Base-by-base conservation (phyloP, 2,797 vertebrate genomes). In the Lithobates sylvaticus region DNA sequence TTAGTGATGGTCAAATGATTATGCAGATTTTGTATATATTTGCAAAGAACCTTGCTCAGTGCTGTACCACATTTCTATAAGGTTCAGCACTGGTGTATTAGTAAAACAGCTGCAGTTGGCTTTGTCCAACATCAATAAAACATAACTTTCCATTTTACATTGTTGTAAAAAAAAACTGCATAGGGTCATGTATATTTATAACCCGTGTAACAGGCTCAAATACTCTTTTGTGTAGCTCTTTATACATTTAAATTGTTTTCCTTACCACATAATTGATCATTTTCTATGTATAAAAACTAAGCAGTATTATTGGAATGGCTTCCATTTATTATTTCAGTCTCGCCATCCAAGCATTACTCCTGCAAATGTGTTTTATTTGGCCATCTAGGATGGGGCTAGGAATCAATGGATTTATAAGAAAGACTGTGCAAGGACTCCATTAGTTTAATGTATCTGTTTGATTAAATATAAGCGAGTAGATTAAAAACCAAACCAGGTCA, bases 301-400 rank as follows among this genome's bases (percentile, higher is more conserved):
- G 71, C 54, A 36, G 39, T 74, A 27, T 74, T 85, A 74, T 79
- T 85, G 10, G 42, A 85, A 68, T 75, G 70, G 34, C 65, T 74
- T 68, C 10, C 61, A 39, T 81, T 76, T 69, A 76, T 86, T 86
- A 71, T 86, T 81, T 76, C 72, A 81, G 76, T 42, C 65, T 61
- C 34, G 23, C 64, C 72, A 44, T 81, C 76, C 72, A 81, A 81
- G 74, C 32, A 54, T 86, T 80, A 21, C 84, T 81, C 26, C 71
- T 70, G n/a, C 26, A 76, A 68, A 76, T 86, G 47, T 86, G 44
- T 86, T 86, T 86, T 69, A 80, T 76, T 86, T 86, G 84, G 78
- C 73, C 32, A 42, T 76, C n/a, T n/a, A 34, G 32, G n/a, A 81
- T 29, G 29, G n/a, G 13, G 32, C 77, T 76, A 39, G 32, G 29